Conservation (phyloP, 2,888 invertebrate species). For the Ligdia adustata region DNA sequence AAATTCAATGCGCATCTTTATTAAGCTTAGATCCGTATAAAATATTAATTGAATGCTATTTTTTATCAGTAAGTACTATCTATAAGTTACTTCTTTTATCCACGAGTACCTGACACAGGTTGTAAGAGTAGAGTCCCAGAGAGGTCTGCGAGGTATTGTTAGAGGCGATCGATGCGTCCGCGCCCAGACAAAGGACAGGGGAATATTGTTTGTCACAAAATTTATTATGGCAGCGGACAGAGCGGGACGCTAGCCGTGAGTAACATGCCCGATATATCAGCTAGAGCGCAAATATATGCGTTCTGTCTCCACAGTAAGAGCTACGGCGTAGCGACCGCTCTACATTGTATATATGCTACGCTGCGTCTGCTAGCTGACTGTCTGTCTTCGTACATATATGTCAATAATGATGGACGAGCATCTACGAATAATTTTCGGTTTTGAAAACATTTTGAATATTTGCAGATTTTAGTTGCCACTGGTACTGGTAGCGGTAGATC, state of each 20-base stretch:
- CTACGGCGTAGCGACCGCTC: constrained; percentile 21
- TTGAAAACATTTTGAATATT: too few species aligned
- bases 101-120: constrained; percentile 1
- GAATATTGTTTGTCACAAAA: constrained; percentile 82
- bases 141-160: constrained; percentile 58
- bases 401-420: constrained; percentile 12
- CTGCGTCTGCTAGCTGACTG: constrained; percentile 4
- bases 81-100: constrained; percentile 1
- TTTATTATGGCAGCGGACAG: constrained; percentile 68
- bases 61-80: too few species aligned
- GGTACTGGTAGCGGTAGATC: too few species aligned
- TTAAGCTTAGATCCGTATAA: not conserved
- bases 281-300: constrained; percentile 65
- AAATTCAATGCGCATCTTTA: not conserved
- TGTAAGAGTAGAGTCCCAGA: constrained; percentile 32
- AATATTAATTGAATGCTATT: not conserved
- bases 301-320: constrained; percentile 42
- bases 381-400: constrained; percentile 10
- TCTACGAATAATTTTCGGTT: too few species aligned
- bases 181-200: constrained; percentile 73
- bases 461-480: too few species aligned
- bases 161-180: constrained; percentile 63
- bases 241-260: constrained; percentile 33
- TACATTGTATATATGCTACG: constrained; percentile 3
- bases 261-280: constrained; percentile 68